Percentiles rank a stretch among this genome's conserved stretches.
These are phyloP conservation scores for Ceratitis capitata DNA, from an alignment of 1,140 invertebrate genomes.

Conservation along the genomic window DNA sequence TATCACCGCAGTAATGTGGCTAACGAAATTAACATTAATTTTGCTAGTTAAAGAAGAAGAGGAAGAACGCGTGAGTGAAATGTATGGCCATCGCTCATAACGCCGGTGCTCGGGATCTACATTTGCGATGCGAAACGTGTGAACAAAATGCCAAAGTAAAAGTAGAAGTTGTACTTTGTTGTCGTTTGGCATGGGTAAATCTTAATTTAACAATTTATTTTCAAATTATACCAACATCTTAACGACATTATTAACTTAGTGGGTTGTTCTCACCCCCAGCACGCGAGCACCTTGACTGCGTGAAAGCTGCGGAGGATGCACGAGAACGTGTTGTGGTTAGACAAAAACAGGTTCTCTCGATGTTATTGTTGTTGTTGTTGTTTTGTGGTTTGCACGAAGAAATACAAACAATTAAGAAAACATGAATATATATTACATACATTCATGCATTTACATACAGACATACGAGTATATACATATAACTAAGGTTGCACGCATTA, in stretches of 20 bases:
- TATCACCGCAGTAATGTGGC: not conserved
- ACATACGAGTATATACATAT: no score
- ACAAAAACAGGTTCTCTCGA: not conserved
- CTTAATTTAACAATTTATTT: constrained; percentile 44
- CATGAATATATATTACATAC: not conserved
- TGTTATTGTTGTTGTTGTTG: constrained; percentile 2
- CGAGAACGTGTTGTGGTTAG: constrained; percentile 31
- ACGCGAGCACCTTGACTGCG: not conserved
- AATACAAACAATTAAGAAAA: constrained; percentile 5
- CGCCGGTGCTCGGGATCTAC: not conserved
- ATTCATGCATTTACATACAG: no score
- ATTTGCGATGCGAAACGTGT: not conserved
- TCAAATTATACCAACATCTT: constrained; percentile 42
- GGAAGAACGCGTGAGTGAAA: not conserved
- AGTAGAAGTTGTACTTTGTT: not conserved
- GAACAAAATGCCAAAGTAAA: not conserved
- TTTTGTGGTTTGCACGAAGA: constrained; percentile 13
- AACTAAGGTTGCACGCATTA: no score
- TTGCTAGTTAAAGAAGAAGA: not conserved
- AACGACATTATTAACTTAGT: constrained; percentile 42
- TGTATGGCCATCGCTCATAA: not conserved
- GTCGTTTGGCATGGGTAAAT: not conserved
- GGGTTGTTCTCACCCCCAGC: not conserved
- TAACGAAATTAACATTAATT: constrained; percentile 39
- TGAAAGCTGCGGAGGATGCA: not conserved